Percentiles rank a stretch among this genome's conserved stretches.
phyloP scores from a whole-genome alignment of 2,888 invertebrate species.

The Melolontha melolontha region DNA sequence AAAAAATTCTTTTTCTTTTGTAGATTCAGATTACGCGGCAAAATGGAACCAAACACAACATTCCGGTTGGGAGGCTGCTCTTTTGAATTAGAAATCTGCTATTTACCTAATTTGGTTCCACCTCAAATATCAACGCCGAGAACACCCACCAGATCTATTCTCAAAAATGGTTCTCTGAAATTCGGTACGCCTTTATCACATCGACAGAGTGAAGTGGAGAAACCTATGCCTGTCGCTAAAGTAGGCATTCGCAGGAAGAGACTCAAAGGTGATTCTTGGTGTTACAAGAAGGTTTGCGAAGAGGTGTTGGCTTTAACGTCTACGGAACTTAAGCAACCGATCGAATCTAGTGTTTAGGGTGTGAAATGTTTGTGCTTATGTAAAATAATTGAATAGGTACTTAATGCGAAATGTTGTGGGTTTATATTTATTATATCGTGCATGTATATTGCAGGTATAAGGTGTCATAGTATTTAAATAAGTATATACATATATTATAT shows the following conservation, averaged over 20 bases:
- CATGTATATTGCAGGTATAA: conserved; percentile 18
- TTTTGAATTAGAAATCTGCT: conserved; percentile 79
- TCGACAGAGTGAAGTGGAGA: neutral
- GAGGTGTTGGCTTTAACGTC: conserved; percentile 71
- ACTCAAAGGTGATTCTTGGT: conserved; percentile 83
- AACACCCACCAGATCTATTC: conserved; percentile 56
- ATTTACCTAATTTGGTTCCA: conserved; percentile 63
- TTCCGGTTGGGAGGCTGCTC: conserved; percentile 66
- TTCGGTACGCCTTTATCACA: neutral
- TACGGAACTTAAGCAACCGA: conserved; percentile 48
- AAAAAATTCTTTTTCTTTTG: conserved; percentile 3
- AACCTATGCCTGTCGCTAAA: conserved; percentile 52
- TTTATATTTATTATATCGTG: conserved; percentile 26
- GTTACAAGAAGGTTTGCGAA: conserved; percentile 83
- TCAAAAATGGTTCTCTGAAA: conserved; percentile 51
- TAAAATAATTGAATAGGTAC: neutral
- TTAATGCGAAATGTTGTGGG: neutral
- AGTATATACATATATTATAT: conserved; percentile 1
- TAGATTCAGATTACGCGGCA: conserved; percentile 77
- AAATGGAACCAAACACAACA: conserved; percentile 66
- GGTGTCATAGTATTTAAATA: neutral
- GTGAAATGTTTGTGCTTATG: neutral
- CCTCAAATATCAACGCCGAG: conserved; percentile 47
- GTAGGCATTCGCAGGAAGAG: conserved; percentile 80
- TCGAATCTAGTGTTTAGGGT: conserved; percentile 43